Conservation (phyloP, 2,888 invertebrate species). For the Acrocyrtus sp. region DNA sequence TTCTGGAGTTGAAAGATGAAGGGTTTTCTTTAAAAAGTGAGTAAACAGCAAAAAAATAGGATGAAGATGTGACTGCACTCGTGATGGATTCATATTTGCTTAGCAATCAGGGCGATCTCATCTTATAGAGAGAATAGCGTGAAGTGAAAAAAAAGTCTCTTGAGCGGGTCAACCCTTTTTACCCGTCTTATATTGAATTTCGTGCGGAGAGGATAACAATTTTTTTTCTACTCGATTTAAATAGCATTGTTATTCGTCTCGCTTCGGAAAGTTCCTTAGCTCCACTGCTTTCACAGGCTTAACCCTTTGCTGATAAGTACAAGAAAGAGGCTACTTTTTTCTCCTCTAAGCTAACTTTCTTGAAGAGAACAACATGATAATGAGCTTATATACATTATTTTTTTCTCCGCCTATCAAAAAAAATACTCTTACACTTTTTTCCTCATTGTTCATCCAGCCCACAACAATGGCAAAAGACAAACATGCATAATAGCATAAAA, state of each 20-base stretch:
- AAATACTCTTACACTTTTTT: conserved; percentile 25
- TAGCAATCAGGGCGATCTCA: conserved; percentile 31
- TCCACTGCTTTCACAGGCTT: background rate
- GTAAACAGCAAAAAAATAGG: conserved; percentile 24
- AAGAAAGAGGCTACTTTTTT: no score
- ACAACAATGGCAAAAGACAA: conserved; percentile 6
- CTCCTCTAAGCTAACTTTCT: no score
- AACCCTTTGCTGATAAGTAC: background rate
- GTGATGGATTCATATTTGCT: conserved; percentile 14
- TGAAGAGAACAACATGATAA: conserved; percentile 44
- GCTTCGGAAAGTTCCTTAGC: conserved; percentile 10
- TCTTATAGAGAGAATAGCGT: no score
- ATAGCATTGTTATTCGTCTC: conserved; percentile 35
- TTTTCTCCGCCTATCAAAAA: conserved; percentile 31
- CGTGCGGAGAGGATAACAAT: conserved; percentile 1
- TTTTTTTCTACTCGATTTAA: conserved; percentile 23
- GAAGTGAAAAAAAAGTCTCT: conserved; percentile 21
- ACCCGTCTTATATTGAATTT: conserved; percentile 25
- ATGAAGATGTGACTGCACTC: conserved; percentile 1
- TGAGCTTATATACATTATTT: conserved; percentile 48
- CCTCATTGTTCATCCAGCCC: background rate
- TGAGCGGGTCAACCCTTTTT: conserved; percentile 48
- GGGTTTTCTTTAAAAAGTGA: conserved; percentile 15
- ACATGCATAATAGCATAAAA: no score
- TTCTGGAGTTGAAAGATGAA: background rate